phyloP scores from a whole-genome alignment of 2,113 vertebrate genomes.

The Chaetodon auriga region DNA sequence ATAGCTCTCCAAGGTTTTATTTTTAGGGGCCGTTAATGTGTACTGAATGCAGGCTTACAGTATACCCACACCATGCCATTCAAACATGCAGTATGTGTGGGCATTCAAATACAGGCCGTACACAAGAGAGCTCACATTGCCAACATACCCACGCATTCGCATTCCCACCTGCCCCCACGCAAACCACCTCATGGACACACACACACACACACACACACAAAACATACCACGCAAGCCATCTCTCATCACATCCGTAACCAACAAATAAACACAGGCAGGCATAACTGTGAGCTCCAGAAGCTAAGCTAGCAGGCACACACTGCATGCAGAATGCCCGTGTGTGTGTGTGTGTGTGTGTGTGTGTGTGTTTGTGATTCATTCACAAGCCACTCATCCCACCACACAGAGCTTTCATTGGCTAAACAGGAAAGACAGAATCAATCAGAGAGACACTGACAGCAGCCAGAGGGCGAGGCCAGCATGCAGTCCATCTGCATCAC shows the following conservation, averaged over 20 bases:
- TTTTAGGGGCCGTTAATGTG: conserved; percentile 41
- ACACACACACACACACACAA: conserved; percentile 27
- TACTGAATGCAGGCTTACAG: conserved; percentile 17
- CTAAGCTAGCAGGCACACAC: conserved; percentile 8
- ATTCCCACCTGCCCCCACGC: conserved; percentile 18
- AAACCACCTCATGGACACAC: conserved; percentile 3
- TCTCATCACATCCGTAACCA: conserved; percentile 43
- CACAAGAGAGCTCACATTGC: conserved; percentile 26
- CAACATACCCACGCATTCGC: conserved; percentile 36
- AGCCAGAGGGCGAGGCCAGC: conserved; percentile 57
- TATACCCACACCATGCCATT: conserved; percentile 3
- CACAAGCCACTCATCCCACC: conserved; percentile 36
- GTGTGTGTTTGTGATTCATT: conserved; percentile 47
- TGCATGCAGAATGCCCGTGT: conserved; percentile 9
- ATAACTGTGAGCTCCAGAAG: conserved; percentile 37
- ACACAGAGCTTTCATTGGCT: conserved; percentile 55
- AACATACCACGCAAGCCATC: conserved; percentile 29
- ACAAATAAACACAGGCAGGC: conserved; percentile 56
- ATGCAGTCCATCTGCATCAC: conserved; percentile 51
- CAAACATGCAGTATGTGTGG: conserved; percentile 32
- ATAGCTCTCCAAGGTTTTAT: conserved; percentile 32
- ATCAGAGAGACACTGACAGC: conserved; percentile 69
- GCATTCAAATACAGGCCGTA: conserved; percentile 19
- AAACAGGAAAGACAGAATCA: conserved; percentile 76
- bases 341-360: not conserved